Evolutionary conservation across 64 coral and sea anemone species (phyloP).

Genomic region (Porites australiensis): DNA sequence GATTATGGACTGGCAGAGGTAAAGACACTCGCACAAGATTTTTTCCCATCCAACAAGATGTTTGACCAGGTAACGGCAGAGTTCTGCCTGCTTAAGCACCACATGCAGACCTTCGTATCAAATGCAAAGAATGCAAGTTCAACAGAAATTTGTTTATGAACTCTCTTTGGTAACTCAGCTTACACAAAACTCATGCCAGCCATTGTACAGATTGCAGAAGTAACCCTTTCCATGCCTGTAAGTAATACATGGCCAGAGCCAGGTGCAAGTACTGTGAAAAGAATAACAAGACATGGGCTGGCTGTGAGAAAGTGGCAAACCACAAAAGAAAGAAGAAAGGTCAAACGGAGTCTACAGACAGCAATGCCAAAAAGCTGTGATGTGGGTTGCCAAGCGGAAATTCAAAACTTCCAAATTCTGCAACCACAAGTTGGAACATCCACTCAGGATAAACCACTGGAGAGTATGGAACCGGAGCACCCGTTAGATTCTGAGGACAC

Average conservation of each 20-base stretch:
- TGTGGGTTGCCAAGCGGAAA: too few species aligned
- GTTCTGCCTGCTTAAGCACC: conserved; percentile 32
- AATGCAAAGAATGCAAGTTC: conserved; percentile 31
- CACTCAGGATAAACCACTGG: conserved; percentile 2
- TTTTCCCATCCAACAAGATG: conserved; percentile 19
- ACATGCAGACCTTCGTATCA: conserved; percentile 21
- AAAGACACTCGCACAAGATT: conserved; percentile 40
- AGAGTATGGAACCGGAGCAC: not conserved
- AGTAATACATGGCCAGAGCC: conserved; percentile 46
- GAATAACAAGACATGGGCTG: conserved; percentile 21
- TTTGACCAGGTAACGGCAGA: conserved; percentile 23
- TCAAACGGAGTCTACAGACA: conserved; percentile 8
- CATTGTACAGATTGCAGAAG: conserved; percentile 44
- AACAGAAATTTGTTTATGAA: conserved; percentile 43
- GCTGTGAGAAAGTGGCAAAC: conserved; percentile 3
- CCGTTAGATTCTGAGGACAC: conserved; percentile 19
- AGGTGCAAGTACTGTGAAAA: conserved; percentile 43
- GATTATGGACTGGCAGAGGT: conserved; percentile 52
- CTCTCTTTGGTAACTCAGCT: conserved; percentile 31
- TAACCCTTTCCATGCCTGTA: conserved; percentile 41
- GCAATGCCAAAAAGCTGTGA: conserved; percentile 9
- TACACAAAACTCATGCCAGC: conserved; percentile 37
- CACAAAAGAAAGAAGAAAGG: conserved; percentile 21
- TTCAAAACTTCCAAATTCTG: too few species aligned
- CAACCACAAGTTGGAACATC: conserved; percentile 10